Conservation (phyloP, 2,797 vertebrate genomes). For the Alfaro cultratus region DNA sequence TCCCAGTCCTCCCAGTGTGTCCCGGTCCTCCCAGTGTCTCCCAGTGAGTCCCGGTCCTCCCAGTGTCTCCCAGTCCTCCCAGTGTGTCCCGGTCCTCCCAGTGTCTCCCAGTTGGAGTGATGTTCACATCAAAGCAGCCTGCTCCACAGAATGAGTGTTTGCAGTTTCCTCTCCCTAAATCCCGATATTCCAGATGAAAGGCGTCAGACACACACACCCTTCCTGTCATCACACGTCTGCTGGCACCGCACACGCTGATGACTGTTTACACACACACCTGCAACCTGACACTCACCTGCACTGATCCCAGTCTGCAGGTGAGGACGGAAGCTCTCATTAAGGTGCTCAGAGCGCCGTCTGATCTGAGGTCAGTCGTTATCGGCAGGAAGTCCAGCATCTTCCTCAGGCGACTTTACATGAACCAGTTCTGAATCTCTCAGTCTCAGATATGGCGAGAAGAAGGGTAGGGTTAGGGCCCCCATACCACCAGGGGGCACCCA, state of each 20-base stretch:
- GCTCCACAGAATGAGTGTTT: conserved; percentile 67
- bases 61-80: not conserved
- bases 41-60: not conserved
- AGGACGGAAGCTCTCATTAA: not conserved
- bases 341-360: not conserved
- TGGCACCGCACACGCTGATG: conserved; percentile 64
- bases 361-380: not conserved
- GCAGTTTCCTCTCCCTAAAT: conserved; percentile 70
- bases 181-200: conserved; percentile 69
- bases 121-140: conserved; percentile 53
- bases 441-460: not conserved
- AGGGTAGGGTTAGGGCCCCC: too few relatives aligned
- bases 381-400: not conserved
- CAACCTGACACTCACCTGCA: conserved; percentile 42
- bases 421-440: not conserved
- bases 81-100: not conserved
- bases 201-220: conserved; percentile 59
- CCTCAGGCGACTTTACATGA: not conserved
- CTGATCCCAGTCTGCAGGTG: conserved; percentile 2
- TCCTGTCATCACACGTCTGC: conserved; percentile 61
- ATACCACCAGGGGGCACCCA: too few relatives aligned
- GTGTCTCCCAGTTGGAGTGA: not conserved
- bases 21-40: not conserved
- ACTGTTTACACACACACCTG: conserved; percentile 67
- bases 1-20: not conserved